These are phyloP conservation scores for Calliopum simillimum DNA, from an alignment of 2,888 invertebrate species.

Conservation along the genomic window DNA sequence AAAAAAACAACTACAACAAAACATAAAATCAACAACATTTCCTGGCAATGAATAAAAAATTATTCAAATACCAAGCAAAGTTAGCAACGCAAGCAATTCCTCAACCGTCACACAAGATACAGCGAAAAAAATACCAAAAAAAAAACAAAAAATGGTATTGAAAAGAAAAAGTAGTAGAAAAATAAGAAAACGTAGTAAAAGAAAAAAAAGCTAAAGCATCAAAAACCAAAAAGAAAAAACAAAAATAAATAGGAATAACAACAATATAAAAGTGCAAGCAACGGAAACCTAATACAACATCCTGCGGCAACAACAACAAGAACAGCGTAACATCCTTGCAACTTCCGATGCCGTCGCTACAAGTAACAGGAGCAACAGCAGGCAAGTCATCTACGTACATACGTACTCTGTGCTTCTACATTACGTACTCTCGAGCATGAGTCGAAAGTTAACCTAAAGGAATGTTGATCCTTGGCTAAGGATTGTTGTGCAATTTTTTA, in stretches of 20 bases:
- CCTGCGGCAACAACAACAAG: conserved; percentile 15
- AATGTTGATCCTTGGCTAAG: neutral
- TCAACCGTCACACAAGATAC: neutral
- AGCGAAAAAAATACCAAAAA: neutral
- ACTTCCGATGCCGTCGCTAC: conserved; percentile 7
- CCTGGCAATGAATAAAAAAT: conserved; percentile 25
- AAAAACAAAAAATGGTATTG: neutral
- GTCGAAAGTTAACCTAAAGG: no score
- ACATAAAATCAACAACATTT: conserved; percentile 14
- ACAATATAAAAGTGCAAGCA: neutral
- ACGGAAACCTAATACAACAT: conserved; percentile 24
- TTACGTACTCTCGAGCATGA: no score
- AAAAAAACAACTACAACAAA: neutral
- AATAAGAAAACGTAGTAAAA: neutral
- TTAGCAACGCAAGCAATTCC: conserved; percentile 7
- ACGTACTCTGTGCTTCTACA: no score
- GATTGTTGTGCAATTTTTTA: neutral
- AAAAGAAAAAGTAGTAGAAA: neutral
- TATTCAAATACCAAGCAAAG: conserved; percentile 19
- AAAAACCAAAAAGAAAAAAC: neutral
- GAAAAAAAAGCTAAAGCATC: neutral
- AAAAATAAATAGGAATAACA: neutral
- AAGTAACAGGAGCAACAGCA: conserved; percentile 1
- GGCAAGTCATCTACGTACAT: neutral
- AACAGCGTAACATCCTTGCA: conserved; percentile 19